A percentile compares a stretch with the other conserved stretches of the same genome.
Evolutionary conservation across 1,140 invertebrate species (phyloP).

Genomic region (Anadara kagoshimensis): DNA sequence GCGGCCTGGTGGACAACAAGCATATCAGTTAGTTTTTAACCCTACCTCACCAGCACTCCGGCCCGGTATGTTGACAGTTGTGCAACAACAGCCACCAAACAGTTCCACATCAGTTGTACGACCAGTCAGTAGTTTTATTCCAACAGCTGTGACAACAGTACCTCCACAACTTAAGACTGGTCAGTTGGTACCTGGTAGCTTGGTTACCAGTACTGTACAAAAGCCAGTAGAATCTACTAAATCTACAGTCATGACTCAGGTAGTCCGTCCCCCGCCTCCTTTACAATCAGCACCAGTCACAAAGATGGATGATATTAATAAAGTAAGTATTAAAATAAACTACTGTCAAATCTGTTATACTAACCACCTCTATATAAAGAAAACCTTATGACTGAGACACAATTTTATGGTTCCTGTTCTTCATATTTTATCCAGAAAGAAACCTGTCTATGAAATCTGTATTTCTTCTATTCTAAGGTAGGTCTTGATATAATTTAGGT

Average conservation of each 20-base stretch:
- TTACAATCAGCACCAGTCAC: constrained; percentile 35
- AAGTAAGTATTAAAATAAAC: too few relatives aligned
- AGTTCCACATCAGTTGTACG: constrained; percentile 9
- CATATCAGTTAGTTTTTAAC: constrained; percentile 48
- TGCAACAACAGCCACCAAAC: constrained; percentile 15
- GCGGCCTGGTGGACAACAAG: constrained; percentile 27
- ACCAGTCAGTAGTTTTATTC: neutral
- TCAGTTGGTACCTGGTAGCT: neutral
- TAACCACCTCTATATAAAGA: too few relatives aligned
- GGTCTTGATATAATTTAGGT: too few relatives aligned
- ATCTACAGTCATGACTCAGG: constrained; percentile 7
- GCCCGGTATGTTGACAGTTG: constrained; percentile 47
- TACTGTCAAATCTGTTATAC: too few relatives aligned
- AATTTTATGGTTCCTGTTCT: too few relatives aligned
- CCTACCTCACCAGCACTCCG: constrained; percentile 34
- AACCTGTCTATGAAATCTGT: too few relatives aligned
- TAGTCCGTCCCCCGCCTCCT: constrained; percentile 42
- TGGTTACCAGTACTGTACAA: neutral
- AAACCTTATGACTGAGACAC: too few relatives aligned
- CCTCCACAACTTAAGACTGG: constrained; percentile 9
- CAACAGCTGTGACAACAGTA: constrained; percentile 7
- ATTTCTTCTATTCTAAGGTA: too few relatives aligned
- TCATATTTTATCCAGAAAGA: too few relatives aligned
- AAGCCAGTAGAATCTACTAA: neutral
- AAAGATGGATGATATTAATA: too few relatives aligned